Percentiles rank a stretch among this genome's conserved stretches.
Evolutionary conservation across 1,140 invertebrate genomes (phyloP).

Genomic region (Bombus sylvicola): DNA sequence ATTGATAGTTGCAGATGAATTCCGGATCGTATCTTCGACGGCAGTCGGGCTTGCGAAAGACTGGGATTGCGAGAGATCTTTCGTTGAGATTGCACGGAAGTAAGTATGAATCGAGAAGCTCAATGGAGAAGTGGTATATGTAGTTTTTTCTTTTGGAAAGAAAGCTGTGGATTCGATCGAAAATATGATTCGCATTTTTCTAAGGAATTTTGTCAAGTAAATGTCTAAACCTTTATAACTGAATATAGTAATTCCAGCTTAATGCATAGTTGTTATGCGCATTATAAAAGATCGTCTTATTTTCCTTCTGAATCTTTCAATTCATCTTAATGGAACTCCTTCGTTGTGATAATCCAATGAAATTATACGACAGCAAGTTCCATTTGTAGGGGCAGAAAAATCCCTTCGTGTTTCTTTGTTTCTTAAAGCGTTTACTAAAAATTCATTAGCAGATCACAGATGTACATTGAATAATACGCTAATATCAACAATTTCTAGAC

Average conservation of each 20-base stretch:
- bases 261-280: no score
- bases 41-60: background rate
- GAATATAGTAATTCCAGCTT: no score
- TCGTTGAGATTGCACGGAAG: background rate
- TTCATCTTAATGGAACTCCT: background rate
- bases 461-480: no score
- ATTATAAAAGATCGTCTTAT: no score
- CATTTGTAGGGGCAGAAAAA: background rate
- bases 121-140: no score
- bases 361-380: background rate
- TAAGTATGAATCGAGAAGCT: background rate
- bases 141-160: background rate
- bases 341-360: background rate
- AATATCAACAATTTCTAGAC: no score
- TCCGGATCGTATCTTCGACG: background rate
- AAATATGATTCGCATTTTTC: no score
- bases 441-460: no score
- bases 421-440: background rate
- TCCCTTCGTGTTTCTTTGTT: background rate
- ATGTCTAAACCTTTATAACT: no score
- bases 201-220: no score
- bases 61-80: background rate
- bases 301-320: background rate
- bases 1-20: constrained; percentile 20
- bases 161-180: background rate